Base-by-base conservation (phyloP, 2,888 invertebrate genomes). In the Parochlus steinenii region DNA sequence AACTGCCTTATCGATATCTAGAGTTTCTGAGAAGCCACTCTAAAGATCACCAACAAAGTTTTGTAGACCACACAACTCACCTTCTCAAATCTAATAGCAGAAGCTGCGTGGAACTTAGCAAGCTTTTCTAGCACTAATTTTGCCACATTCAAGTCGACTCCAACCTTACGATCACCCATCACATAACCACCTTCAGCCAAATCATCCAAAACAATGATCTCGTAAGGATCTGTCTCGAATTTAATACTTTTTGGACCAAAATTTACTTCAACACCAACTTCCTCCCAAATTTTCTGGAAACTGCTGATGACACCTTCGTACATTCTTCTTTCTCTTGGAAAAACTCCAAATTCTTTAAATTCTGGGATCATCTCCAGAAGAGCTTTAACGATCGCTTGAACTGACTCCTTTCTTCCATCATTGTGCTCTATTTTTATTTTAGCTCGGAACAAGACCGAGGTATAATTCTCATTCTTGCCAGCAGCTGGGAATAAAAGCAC, bases 151-250 rank as follows among this genome's bases (percentile, higher is more conserved):
- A 31, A 2, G 23, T 37, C 15, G 2, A 31, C 4, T 11, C 37
- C 37, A 30, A 30, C 12, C 20, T 28, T 37, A 10, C 37, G 11
- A 11, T 37, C 23, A 6, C 14, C 6, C 28, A 37, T 30, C 16
- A 16, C 11, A 11, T 31, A 37, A 4, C 31, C 31, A 14, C 17
- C 24, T n/a, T 14, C 31, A n/a, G 22, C 31, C 7, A 37, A 15
- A 23, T 37, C 37, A 37, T 37, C 37, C 10, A 37, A 18, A 2
- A 37, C 37, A 11, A 37, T 18, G 11, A 37, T 23, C 17, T 37
- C 32, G 8, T 17, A 32, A 4, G 24, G 24, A 19, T 32, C 16
- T 3, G 16, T 16, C 2, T n/a, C 16, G 12, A 32, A 8, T 24
- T 24, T 24, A 2, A 32, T 16, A 16, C 24, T 11, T 24, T 32